A percentile compares a stretch with the other conserved stretches of the same genome.
Evolutionary conservation across 2,113 vertebrate species (phyloP).

Genomic region (Indri indri): DNA sequence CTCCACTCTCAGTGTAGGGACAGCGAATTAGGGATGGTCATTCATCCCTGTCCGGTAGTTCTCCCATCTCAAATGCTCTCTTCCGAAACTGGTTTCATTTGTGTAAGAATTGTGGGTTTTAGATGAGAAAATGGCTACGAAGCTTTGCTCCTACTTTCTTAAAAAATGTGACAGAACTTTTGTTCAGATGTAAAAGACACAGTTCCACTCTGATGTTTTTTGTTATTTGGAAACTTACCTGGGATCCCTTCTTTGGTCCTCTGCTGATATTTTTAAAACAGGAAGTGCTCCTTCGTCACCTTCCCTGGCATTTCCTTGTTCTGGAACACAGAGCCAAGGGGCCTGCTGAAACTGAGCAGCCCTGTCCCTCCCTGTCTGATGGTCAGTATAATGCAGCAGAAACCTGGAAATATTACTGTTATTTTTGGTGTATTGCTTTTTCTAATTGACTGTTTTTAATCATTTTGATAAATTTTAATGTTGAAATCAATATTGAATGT

Average conservation of each 20-base stretch:
- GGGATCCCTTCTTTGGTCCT: constrained; percentile 54
- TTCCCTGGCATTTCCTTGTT: neutral
- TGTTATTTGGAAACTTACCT: constrained; percentile 58
- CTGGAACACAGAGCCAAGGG: neutral
- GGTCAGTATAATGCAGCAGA: neutral
- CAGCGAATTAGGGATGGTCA: constrained; percentile 74
- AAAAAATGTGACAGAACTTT: constrained; percentile 61
- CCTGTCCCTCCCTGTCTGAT: neutral
- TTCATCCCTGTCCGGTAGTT: constrained; percentile 71
- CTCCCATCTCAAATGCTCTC: constrained; percentile 79
- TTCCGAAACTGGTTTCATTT: constrained; percentile 71
- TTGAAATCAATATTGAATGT: neutral
- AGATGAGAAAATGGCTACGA: constrained; percentile 55
- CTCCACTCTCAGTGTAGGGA: constrained; percentile 77
- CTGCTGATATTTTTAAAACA: constrained; percentile 29
- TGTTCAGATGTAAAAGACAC: constrained; percentile 59
- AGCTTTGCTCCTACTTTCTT: constrained; percentile 48
- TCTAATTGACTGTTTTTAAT: constrained; percentile 39
- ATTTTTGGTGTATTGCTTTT: constrained; percentile 34
- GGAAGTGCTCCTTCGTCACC: constrained; percentile 49
- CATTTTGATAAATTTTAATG: constrained; percentile 48
- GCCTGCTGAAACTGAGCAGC: neutral
- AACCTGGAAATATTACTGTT: neutral
- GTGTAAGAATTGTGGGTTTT: constrained; percentile 69
- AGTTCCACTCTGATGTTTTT: constrained; percentile 44